A percentile compares a stretch with the other conserved stretches of the same genome.
Conservation (phyloP, 2,797 vertebrate species). For the Gadopsis bispinosus region DNA sequence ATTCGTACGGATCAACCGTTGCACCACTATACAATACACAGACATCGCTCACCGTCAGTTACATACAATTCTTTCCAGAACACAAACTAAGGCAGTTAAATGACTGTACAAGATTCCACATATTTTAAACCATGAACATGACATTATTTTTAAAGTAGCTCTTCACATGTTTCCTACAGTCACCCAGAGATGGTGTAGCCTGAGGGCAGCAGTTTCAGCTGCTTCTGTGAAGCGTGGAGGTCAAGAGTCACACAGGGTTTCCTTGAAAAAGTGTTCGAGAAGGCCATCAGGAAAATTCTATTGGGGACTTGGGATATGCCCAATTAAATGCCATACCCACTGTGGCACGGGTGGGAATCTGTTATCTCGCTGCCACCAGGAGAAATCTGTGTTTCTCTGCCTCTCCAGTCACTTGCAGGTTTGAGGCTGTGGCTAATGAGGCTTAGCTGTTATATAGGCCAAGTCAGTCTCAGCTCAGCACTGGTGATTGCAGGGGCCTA, state of each 20-base stretch:
- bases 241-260: conserved; percentile 39
- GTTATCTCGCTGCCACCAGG: conserved; percentile 67
- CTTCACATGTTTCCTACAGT: not conserved
- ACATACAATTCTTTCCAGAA: not conserved
- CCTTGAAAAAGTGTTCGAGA: conserved; percentile 17
- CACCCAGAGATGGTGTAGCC: not conserved
- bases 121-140: not conserved
- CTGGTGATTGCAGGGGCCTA: conserved; percentile 51
- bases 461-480: conserved; percentile 66
- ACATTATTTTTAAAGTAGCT: not conserved
- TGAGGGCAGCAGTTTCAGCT: not conserved
- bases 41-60: not conserved
- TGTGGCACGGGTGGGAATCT: conserved; percentile 56
- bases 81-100: not conserved
- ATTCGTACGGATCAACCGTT: too few species aligned
- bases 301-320: conserved; percentile 53
- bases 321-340: conserved; percentile 58
- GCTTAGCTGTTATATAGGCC: conserved; percentile 75
- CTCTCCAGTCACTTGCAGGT: conserved; percentile 68
- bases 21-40: too few species aligned
- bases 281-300: conserved; percentile 29
- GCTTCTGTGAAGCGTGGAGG: conserved; percentile 7
- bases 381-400: conserved; percentile 68
- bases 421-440: conserved; percentile 79
- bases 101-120: not conserved